Base-by-base conservation (phyloP, 2,888 invertebrate genomes). In the Bhutanitis thaidina region DNA sequence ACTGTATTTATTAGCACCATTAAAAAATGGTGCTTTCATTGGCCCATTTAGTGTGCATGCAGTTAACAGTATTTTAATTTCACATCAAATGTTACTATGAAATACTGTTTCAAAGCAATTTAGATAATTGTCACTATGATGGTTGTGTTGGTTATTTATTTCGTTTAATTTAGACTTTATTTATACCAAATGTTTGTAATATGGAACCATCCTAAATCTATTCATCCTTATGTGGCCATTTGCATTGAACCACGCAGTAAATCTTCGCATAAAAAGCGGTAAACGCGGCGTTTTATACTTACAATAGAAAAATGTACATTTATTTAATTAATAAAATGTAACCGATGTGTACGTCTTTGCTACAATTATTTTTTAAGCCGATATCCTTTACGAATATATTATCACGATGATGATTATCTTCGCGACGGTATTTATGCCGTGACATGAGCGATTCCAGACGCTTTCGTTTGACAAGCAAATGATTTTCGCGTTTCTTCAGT, bases 81-180 rank as follows among this genome's bases (percentile, higher is more conserved):
- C 40, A 51, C 52, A 49, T 54, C 13, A 40, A 60, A 58, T 62
- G 57, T 52, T 56, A 57, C 61, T 69, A 66, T 65, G 62, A 59
- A 68, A 60, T 65, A 67, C 73, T 67, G 69, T 71, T 76, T 76
- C 71, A 74, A 75, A 69, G 65, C 76, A 76, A 69, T 74, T 52
- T 77, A 77, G 74, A 61, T 67, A 58, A 67, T 69, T 73, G 69
- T 77, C 72, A 20, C 20, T 20, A 20, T 3, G 5, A 73, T 71
- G 86, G 84, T 88, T 88, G 88, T 88, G 87, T 87, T 85, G 79
- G 71, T 83, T 85, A 87, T 87, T 88, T 87, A 85, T 86, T 85
- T 86, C 79, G 20, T 80, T 79, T 84, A 77, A 80, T 80, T 86
- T 81, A 82, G 80, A 65, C 74, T 79, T 80, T 84, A 82, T 85